Conservation (phyloP, 37 sponge, comb jelly and placozoan species). For the Diacarnus erythraeanus region DNA sequence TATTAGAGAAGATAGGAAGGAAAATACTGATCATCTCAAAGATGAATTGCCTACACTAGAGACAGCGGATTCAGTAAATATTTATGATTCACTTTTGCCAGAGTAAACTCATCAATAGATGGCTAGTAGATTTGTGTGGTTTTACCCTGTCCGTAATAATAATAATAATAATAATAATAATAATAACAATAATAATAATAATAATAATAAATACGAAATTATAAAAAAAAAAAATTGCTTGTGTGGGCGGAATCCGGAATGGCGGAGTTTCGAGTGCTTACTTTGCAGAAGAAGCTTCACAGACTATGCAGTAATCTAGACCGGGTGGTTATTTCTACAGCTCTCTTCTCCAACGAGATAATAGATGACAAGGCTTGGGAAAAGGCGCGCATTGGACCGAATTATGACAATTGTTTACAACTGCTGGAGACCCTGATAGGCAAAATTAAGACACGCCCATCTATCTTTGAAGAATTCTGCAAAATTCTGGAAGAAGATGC, state of each 20-base stretch:
- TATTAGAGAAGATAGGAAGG: background rate
- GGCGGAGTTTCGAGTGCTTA: too few relatives aligned
- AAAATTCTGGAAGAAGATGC: background rate
- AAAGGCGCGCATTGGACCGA: constrained; percentile 1
- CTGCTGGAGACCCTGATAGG: background rate
- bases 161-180: too few relatives aligned
- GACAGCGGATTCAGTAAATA: background rate
- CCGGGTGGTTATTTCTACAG: too few relatives aligned
- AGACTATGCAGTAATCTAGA: too few relatives aligned
- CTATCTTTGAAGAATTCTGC: constrained; percentile 1
- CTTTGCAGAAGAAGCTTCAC: too few relatives aligned
- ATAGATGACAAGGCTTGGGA: constrained; percentile 12
- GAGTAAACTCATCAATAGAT: background rate
- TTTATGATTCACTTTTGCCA: background rate
- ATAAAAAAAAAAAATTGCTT: too few relatives aligned
- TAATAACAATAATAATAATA: too few relatives aligned
- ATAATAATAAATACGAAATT: too few relatives aligned
- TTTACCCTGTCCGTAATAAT: too few relatives aligned
- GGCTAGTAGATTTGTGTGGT: too few relatives aligned
- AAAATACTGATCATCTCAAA: background rate
- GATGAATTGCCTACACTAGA: constrained; percentile 9
- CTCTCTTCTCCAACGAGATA: background rate
- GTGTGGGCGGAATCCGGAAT: too few relatives aligned
- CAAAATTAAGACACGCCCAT: background rate
- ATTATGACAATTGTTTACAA: constrained; percentile 14